A percentile compares a stretch with the other conserved stretches of the same genome.
These are phyloP conservation scores for Lindbergichthys nudifrons DNA, from an alignment of 2,797 vertebrate genomes.

Conservation along the genomic window DNA sequence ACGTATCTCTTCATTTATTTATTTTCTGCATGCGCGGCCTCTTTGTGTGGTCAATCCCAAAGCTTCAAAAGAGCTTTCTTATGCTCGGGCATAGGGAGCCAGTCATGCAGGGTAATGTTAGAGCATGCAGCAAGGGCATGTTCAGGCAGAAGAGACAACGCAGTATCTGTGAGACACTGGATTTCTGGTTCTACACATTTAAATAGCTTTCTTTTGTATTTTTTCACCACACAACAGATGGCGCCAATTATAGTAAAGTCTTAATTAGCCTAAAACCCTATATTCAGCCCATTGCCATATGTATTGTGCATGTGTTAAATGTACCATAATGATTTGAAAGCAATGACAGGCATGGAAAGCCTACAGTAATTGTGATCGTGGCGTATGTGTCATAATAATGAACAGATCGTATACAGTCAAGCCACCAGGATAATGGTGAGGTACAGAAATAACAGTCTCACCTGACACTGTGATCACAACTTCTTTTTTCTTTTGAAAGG, in stretches of 20 bases:
- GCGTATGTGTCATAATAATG: constrained; percentile 32
- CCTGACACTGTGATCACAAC: constrained; percentile 3
- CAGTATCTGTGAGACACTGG: not conserved
- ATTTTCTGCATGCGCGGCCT: constrained; percentile 46
- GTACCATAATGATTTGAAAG: constrained; percentile 20
- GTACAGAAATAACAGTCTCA: constrained; percentile 25
- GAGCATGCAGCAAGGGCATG: constrained; percentile 21
- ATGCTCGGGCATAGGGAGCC: constrained; percentile 22
- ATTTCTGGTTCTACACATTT: constrained; percentile 32
- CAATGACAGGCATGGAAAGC: constrained; percentile 26
- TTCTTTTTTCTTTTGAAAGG: constrained; percentile 7
- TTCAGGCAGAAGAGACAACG: not conserved
- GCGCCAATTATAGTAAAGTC: constrained; percentile 5
- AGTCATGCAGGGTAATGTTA: constrained; percentile 49
- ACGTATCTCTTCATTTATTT: constrained; percentile 69
- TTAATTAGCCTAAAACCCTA: not conserved
- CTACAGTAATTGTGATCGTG: constrained; percentile 26
- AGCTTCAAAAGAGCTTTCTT: constrained; percentile 45
- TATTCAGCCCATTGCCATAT: constrained; percentile 6
- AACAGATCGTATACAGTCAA: constrained; percentile 18
- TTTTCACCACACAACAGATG: constrained; percentile 10
- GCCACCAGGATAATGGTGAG: constrained; percentile 21
- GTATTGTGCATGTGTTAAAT: constrained; percentile 28
- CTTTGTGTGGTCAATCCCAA: constrained; percentile 45
- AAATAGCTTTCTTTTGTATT: constrained; percentile 14